Base-by-base conservation (phyloP, 2,888 invertebrate genomes). In the Troides oblongomaculatus region DNA sequence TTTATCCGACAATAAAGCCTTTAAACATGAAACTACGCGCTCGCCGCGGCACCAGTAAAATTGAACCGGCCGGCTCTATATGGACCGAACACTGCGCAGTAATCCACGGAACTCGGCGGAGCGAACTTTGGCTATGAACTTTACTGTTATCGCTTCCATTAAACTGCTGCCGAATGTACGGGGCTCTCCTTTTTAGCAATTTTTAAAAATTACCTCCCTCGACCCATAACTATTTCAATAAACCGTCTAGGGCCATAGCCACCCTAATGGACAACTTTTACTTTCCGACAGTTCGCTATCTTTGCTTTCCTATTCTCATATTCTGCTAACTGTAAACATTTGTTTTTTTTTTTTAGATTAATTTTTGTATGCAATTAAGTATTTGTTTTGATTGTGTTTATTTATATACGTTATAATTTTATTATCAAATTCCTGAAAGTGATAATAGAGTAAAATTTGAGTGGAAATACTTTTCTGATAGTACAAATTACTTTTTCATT, bases 141-240 rank as follows among this genome's bases (percentile, higher is more conserved):
- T 90, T 90, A 92, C 87, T 89, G 89, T 91, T 91, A 92, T 90
- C 81, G 86, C 80, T 79, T 78, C 83, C 87, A 87, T 91, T 88
- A 87, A 86, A 88, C 87, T 86, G 86, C 84, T 87, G 79, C 85
- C 81, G 81, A 87, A 85, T 87, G 87, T 85, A 84, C 84, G 79
- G 74, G 82, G 77, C 83, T 81, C 81, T 84, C 83, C 84, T 81
- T 83, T 83, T 79, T 80, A 82, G 89, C 88, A 87, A 86, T 90
- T 90, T 90, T 89, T 85, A 78, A 89, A 88, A 90, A 89, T 89
- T 87, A 87, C 88, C 86, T 82, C 81, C 80, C 77, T 78, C 79
- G 74, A 50, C 83, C 62, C 84, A 84, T 89, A 86, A 88, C 89
- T 89, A 88, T 90, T 89, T 88, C 88, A 90, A 90, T 90, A 89